Conservation (phyloP, 2,113 vertebrate species). For the Onychostoma macrolepis region DNA sequence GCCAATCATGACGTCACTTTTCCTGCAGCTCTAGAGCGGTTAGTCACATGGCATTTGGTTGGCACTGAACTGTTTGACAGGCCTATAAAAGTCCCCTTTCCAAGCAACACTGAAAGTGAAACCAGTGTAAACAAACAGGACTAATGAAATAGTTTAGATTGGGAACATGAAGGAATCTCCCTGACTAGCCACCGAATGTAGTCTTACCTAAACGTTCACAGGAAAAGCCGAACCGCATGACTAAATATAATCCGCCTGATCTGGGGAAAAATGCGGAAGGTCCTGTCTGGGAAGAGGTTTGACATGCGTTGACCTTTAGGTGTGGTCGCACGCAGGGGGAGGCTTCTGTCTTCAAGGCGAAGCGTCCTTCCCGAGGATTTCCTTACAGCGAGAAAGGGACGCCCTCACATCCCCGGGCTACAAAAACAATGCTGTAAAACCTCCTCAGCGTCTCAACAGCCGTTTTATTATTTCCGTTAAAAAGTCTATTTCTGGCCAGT, state of each 20-base stretch:
- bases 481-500: conserved; percentile 38
- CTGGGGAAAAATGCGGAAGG: conserved; percentile 50
- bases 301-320: conserved; percentile 48
- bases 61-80: neutral
- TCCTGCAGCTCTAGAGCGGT: neutral
- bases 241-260: conserved; percentile 65
- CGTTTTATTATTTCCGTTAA: conserved; percentile 53
- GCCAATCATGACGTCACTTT: neutral
- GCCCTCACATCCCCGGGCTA: conserved; percentile 41
- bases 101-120: neutral
- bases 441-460: conserved; percentile 36
- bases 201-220: conserved; percentile 20
- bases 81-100: conserved; percentile 12
- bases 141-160: neutral
- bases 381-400: conserved; percentile 35
- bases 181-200: neutral
- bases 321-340: neutral
- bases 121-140: neutral
- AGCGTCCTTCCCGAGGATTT: conserved; percentile 63
- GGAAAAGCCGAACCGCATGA: conserved; percentile 57
- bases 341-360: conserved; percentile 44
- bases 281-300: neutral
- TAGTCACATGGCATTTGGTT: conserved; percentile 2
- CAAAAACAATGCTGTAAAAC: conserved; percentile 63
- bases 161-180: neutral